phyloP scores from a whole-genome alignment of 2,113 vertebrate genomes.

The Monarcha castaneiventris region DNA sequence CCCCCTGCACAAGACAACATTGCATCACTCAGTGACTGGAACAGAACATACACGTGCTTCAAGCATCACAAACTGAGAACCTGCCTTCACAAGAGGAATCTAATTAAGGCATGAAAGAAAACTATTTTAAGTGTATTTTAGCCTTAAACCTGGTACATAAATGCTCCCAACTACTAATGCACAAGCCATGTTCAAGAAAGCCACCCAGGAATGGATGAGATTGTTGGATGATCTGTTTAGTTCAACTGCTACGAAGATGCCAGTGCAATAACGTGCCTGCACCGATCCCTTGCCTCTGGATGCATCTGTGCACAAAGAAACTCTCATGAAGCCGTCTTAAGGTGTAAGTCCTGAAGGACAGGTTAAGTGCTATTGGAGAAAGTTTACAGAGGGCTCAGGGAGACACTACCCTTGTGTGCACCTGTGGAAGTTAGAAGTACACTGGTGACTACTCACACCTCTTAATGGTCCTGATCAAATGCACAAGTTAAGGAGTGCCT shows the following conservation, averaged over 20 bases:
- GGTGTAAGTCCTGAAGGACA: neutral
- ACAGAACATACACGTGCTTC: neutral
- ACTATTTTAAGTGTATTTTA: neutral
- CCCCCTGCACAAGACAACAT: constrained; percentile 80
- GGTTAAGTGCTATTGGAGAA: neutral
- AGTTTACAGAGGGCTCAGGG: neutral
- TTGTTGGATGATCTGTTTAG: neutral
- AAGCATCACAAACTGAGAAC: neutral
- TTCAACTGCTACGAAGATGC: neutral
- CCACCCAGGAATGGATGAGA: neutral
- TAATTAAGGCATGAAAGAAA: neutral
- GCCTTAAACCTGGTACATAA: neutral
- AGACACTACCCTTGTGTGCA: neutral
- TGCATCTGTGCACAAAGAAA: neutral
- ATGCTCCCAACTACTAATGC: neutral
- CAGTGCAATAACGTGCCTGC: neutral
- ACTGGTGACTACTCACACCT: neutral
- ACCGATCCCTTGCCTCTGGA: neutral
- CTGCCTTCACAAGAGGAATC: neutral
- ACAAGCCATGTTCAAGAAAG: neutral
- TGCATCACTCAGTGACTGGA: neutral
- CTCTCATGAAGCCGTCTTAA: neutral
- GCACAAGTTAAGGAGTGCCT: neutral
- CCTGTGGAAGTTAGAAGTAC: neutral
- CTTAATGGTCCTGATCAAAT: neutral